Percentiles rank a stretch among this genome's conserved stretches.
phyloP scores from a whole-genome alignment of 2,888 invertebrate genomes.

The Apamea epomidion region DNA sequence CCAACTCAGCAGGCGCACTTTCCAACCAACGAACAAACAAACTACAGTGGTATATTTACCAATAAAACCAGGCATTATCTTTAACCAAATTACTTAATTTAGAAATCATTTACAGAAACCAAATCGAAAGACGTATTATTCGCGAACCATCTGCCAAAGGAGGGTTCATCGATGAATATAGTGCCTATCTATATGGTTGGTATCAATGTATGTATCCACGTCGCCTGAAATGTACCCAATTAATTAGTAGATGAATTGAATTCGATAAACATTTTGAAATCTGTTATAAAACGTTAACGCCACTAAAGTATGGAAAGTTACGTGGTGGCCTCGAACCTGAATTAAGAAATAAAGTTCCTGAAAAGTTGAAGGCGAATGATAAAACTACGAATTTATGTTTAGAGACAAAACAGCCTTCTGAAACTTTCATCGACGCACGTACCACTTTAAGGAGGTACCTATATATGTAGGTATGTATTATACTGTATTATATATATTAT shows the following conservation, averaged over 20 bases:
- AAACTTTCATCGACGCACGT: conserved; percentile 42
- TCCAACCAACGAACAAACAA: not conserved
- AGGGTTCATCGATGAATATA: not conserved
- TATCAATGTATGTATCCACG: not conserved
- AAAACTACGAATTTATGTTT: conserved; percentile 54
- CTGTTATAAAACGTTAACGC: not conserved
- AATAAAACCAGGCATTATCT: conserved; percentile 14
- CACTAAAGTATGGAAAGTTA: conserved; percentile 18
- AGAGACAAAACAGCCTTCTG: conserved; percentile 38
- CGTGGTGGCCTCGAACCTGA: conserved; percentile 20
- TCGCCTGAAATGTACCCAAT: conserved; percentile 19
- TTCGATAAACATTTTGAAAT: conserved; percentile 9
- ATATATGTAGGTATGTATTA: too few relatives aligned
- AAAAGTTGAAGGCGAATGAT: conserved; percentile 31
- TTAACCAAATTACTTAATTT: conserved; percentile 26
- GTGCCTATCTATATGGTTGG: not conserved
- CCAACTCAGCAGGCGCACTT: not conserved
- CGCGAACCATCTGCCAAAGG: conserved; percentile 7
- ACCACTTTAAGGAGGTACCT: not conserved
- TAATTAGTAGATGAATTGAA: conserved; percentile 20
- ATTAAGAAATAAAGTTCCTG: conserved; percentile 45
- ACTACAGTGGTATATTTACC: conserved; percentile 3
- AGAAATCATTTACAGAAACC: conserved; percentile 33
- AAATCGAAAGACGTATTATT: conserved; percentile 18
- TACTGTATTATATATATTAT: too few relatives aligned